A percentile compares a stretch with the other conserved stretches of the same genome.
Evolutionary conservation across 2,113 vertebrate species (phyloP).

Genomic region (Clarias magur): DNA sequence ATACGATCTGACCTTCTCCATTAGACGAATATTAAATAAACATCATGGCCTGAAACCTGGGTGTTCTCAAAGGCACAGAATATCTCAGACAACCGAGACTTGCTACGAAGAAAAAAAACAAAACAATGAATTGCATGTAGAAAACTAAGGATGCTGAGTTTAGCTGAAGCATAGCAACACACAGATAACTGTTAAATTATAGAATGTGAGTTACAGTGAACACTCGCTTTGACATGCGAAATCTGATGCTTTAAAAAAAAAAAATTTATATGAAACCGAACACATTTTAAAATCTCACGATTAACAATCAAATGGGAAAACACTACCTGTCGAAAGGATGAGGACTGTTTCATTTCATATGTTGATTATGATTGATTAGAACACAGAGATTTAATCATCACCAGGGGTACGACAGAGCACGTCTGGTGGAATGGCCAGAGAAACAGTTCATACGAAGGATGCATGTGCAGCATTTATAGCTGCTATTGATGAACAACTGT

Average conservation of each 20-base stretch:
- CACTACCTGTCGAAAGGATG: background rate
- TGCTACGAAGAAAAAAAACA: background rate
- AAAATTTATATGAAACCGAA: background rate
- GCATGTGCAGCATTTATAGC: background rate
- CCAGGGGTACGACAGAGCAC: background rate
- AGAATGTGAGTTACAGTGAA: background rate
- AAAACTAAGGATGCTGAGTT: background rate
- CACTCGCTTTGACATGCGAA: no score
- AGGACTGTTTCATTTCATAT: background rate
- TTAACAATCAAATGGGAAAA: background rate
- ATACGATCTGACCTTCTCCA: constrained; percentile 41
- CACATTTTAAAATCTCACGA: background rate
- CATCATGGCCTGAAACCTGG: constrained; percentile 13
- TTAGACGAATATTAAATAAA: constrained; percentile 46
- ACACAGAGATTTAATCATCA: background rate
- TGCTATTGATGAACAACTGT: background rate
- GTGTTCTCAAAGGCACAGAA: constrained; percentile 6
- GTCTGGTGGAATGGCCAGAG: background rate
- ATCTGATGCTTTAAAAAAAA: background rate
- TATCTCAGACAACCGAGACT: background rate
- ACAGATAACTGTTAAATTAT: background rate
- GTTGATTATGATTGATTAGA: background rate
- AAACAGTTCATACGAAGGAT: background rate
- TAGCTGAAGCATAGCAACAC: background rate
- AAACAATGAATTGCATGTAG: constrained; percentile 1